These are phyloP conservation scores for Avahi laniger DNA, from an alignment of 2,797 vertebrate genomes.

Conservation along the genomic window DNA sequence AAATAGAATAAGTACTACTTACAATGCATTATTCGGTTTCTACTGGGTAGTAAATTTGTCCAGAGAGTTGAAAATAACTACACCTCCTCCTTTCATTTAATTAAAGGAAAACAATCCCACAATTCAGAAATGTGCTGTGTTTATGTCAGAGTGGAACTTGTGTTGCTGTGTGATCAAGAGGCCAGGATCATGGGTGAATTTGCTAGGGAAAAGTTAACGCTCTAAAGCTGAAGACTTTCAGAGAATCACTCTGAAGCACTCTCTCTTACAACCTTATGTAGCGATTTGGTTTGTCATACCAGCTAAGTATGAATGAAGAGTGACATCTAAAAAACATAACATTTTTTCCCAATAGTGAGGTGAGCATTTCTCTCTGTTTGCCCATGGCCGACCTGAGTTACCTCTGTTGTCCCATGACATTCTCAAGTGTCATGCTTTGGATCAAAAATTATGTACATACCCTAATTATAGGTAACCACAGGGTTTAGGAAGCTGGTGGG, in stretches of 20 bases:
- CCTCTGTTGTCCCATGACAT: neutral
- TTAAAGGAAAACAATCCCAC: constrained; percentile 81
- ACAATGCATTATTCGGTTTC: constrained; percentile 80
- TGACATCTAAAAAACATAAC: neutral
- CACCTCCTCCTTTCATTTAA: constrained; percentile 76
- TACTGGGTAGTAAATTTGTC: constrained; percentile 80
- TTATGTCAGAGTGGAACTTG: constrained; percentile 68
- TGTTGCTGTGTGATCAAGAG: constrained; percentile 66
- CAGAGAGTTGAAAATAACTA: constrained; percentile 78
- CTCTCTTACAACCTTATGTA: neutral
- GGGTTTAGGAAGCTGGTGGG: neutral
- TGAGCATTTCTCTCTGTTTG: neutral
- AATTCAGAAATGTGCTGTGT: constrained; percentile 73
- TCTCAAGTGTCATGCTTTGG: neutral
- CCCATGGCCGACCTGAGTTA: neutral
- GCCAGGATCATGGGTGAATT: constrained; percentile 45
- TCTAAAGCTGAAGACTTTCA: neutral
- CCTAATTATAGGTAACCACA: neutral
- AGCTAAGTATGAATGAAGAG: neutral
- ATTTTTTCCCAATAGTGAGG: neutral
- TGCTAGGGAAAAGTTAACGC: constrained; percentile 30
- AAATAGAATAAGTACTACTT: constrained; percentile 84
- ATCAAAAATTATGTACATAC: neutral
- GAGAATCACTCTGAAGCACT: neutral
- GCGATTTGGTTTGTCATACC: neutral